Evolutionary conservation across 2,797 vertebrate genomes (phyloP), one percentile per base, ranked within the genome.

Genomic region (Crypturellus tataupa): DNA sequence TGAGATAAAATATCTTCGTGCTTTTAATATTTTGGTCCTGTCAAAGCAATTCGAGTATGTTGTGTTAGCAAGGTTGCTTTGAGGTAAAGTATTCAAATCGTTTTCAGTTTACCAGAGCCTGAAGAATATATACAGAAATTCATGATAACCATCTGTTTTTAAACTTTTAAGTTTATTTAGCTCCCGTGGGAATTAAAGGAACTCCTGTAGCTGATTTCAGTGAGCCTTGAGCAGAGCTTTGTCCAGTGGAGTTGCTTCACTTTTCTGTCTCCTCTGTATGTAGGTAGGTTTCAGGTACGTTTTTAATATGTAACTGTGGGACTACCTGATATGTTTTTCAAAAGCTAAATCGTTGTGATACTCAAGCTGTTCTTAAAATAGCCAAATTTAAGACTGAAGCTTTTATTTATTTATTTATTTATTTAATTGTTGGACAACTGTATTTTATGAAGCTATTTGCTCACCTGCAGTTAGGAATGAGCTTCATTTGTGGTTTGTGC

Each of bases 391-490:
- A 72, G 58, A 72, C 37, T 11, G 69, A 56, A 37, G 9, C 33
- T 82, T 62, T 65, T 35, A 55, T 53, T 51, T 49, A 25, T 51
- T 51, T 49, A 47, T 4, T 65, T 35, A 55, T 53, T 51, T 49
- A 25, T 51, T 51, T 49, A 47, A n/a, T 4, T 0, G 31, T 13
- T 80, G 11, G 18, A 49, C 1, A 3, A 9, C 17, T 69, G 1
- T 78, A 7, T 63, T 18, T 83, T 91, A 27, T 10, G 68, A 77
- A 80, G 21, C 67, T 83, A 19, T 83, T 85, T 53, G 58, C 86
- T 79, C 69, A 63, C 8, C 9, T 75, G 16, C 62, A 39, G 14
- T 70, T 85, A 71, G 59, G 59, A 17, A 78, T 16, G 58, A 15
- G 76, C 21, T 68, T 4, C 1, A 0, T 60, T 80, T 86, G 31